These are phyloP conservation scores for Geodia barretti DNA, from an alignment of 37 sponge, comb jelly and placozoan genomes.

Conservation along the genomic window DNA sequence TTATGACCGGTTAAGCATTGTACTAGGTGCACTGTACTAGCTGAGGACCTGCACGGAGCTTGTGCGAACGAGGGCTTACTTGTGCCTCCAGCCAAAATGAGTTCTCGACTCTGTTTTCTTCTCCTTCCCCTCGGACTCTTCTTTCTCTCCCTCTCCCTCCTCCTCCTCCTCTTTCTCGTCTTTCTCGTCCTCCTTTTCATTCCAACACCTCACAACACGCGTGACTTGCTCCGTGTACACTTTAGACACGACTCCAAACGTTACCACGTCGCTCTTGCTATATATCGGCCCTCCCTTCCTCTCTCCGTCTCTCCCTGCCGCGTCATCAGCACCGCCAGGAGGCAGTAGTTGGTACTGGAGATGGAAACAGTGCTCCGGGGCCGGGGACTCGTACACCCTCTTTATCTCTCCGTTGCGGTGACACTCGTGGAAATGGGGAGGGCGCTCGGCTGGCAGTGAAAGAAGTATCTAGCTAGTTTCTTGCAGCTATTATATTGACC, in stretches of 20 bases:
- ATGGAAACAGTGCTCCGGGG: conserved; percentile 74
- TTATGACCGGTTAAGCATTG: no score
- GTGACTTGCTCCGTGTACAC: conserved; percentile 82
- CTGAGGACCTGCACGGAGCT: no score
- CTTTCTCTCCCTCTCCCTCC: not conserved
- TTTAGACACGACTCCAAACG: conserved; percentile 79
- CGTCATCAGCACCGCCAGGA: no score
- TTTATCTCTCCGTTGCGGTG: conserved; percentile 58
- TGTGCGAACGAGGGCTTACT: conserved; percentile 31
- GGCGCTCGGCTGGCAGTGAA: conserved; percentile 30
- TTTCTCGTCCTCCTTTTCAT: conserved; percentile 33
- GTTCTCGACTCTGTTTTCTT: not conserved
- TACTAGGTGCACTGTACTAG: no score
- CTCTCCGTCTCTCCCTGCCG: not conserved
- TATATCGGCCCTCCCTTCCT: not conserved
- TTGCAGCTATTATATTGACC: no score
- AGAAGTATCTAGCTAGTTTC: no score
- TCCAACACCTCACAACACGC: conserved; percentile 71
- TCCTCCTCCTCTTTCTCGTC: not conserved
- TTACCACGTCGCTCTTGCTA: conserved; percentile 87
- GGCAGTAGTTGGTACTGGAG: conserved; percentile 83
- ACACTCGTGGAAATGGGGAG: conserved; percentile 37
- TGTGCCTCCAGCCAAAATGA: conserved; percentile 84
- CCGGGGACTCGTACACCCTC: conserved; percentile 65
- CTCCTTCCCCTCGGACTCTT: not conserved